phyloP scores from a whole-genome alignment of 1,140 invertebrate genomes.

The Lordiphosa stackelbergi region DNA sequence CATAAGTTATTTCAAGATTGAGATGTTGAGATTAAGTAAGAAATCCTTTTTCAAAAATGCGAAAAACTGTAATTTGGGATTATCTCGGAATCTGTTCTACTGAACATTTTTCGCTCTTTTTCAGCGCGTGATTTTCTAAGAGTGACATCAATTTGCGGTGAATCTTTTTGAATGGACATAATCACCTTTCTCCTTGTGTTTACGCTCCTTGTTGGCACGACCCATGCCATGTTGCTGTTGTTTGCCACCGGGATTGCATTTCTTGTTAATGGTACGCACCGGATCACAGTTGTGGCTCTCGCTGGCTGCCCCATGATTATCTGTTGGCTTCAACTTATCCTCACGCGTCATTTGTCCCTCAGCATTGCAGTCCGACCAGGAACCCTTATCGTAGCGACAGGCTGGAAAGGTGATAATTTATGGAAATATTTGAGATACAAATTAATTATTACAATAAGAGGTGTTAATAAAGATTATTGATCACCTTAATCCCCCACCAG shows the following conservation, averaged over 20 bases:
- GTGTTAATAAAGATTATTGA: no score
- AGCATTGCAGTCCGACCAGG: slow-evolving; percentile 87
- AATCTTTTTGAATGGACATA: no score
- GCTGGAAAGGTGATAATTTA: slow-evolving; percentile 46
- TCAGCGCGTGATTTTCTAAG: no score
- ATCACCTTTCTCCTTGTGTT: slow-evolving; percentile 71
- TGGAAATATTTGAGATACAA: slow-evolving; percentile 4
- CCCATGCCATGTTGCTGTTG: slow-evolving; percentile 16
- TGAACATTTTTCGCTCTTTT: no score
- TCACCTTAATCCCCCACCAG: no score
- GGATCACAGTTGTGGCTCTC: slow-evolving; percentile 79
- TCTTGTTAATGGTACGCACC: slow-evolving; percentile 78
- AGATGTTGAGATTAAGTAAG: no score
- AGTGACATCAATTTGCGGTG: no score
- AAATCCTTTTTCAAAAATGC: no score
- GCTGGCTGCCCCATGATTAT: slow-evolving; percentile 75
- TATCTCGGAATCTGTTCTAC: no score
- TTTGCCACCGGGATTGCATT: slow-evolving; percentile 79
- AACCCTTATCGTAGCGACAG: slow-evolving; percentile 88
- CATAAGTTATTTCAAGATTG: no score
- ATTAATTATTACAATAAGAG: neutral
- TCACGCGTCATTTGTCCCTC: slow-evolving; percentile 81
- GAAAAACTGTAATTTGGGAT: no score
- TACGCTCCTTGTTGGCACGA: slow-evolving; percentile 57
- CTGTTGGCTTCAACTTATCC: slow-evolving; percentile 83